Evolutionary conservation across 2,888 invertebrate genomes (phyloP).

Genomic region (Epinotia nisella): DNA sequence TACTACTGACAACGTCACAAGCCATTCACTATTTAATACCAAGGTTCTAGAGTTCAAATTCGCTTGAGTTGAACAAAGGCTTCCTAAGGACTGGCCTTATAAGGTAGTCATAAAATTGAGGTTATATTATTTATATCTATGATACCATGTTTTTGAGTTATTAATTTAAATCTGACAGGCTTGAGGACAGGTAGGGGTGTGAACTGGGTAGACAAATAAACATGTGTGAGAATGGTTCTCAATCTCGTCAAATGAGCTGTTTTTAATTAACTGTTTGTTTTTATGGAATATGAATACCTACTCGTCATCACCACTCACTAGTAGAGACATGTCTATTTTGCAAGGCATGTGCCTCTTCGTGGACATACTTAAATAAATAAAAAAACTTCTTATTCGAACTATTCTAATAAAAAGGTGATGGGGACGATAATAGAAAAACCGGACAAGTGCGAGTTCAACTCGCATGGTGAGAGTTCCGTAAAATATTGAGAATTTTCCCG

Average conservation of each 20-base stretch:
- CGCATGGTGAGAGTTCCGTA: too few species aligned
- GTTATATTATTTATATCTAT: slow-evolving; percentile 59
- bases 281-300: too few species aligned
- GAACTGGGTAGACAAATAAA: slow-evolving; percentile 20
- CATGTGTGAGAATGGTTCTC: neutral
- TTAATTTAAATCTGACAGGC: slow-evolving; percentile 22
- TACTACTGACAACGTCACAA: slow-evolving; percentile 54
- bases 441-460: too few species aligned
- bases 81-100: slow-evolving; percentile 61
- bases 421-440: too few species aligned
- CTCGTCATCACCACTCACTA: too few species aligned
- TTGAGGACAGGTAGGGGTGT: slow-evolving; percentile 24
- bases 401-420: too few species aligned
- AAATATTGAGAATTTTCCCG: too few species aligned
- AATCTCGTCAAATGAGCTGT: neutral
- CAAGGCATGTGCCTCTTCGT: too few species aligned
- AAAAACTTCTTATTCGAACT: too few species aligned
- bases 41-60: slow-evolving; percentile 43
- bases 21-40: slow-evolving; percentile 49
- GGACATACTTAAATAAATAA: too few species aligned
- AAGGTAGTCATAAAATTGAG: slow-evolving; percentile 72
- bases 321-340: too few species aligned
- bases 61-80: slow-evolving; percentile 54
- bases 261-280: too few species aligned
- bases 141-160: slow-evolving; percentile 39